Conservation (phyloP, 2,888 invertebrate species). For the Cryptophagus acutangulus region DNA sequence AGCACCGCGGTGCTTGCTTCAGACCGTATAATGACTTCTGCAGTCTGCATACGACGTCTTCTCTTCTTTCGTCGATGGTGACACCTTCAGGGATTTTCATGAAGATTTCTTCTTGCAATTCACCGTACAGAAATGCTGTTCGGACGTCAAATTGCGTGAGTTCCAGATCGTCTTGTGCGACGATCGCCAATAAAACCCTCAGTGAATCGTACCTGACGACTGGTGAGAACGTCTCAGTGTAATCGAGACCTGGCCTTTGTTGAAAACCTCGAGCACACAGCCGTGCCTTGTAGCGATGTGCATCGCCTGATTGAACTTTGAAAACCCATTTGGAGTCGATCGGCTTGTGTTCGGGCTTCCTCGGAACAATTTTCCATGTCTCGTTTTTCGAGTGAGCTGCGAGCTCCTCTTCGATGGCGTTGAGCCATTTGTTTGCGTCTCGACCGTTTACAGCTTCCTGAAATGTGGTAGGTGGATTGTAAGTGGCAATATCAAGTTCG, state of each 20-base stretch:
- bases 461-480: no score
- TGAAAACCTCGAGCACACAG: constrained; percentile 16
- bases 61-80: neutral
- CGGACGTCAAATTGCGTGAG: constrained; percentile 16
- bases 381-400: no score
- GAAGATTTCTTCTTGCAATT: constrained; percentile 4
- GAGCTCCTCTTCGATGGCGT: no score
- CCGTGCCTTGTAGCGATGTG: neutral
- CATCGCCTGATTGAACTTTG: neutral
- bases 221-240: constrained; percentile 22
- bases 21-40: constrained; percentile 17
- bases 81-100: constrained; percentile 16
- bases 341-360: neutral
- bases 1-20: constrained; percentile 15
- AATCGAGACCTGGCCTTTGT: constrained; percentile 18
- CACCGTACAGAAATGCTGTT: constrained; percentile 19
- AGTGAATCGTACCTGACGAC: constrained; percentile 18
- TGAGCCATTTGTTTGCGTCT: no score
- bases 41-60: constrained; percentile 10
- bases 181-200: constrained; percentile 18
- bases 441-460: no score
- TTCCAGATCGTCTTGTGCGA: constrained; percentile 10
- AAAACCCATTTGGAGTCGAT: constrained; percentile 5
- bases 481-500: no score
- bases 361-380: no score